phyloP scores from a whole-genome alignment of 2,797 vertebrate genomes.

The Neosilurus mollespiculum region DNA sequence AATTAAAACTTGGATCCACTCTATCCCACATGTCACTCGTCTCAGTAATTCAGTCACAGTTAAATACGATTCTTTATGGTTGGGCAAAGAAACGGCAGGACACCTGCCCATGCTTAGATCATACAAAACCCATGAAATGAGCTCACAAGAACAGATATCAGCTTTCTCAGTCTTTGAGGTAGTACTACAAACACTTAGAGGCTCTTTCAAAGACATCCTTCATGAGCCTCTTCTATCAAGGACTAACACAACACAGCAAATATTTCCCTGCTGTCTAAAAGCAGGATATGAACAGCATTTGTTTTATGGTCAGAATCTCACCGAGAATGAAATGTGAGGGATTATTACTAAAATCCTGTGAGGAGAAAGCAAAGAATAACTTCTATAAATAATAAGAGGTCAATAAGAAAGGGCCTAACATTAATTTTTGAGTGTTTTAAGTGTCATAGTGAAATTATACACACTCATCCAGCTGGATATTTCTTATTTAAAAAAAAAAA shows the following conservation, averaged over 20 bases:
- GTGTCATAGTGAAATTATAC: not conserved
- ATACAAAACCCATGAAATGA: slow-evolving; percentile 6
- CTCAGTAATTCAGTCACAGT: slow-evolving; percentile 12
- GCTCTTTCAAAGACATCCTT: slow-evolving; percentile 12
- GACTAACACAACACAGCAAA: slow-evolving; percentile 28
- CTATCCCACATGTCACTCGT: not conserved
- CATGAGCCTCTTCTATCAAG: slow-evolving; percentile 27
- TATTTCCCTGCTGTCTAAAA: slow-evolving; percentile 22
- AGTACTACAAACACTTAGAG: not conserved
- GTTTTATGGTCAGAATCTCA: slow-evolving; percentile 7
- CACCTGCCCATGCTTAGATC: slow-evolving; percentile 7
- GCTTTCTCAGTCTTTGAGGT: not conserved
- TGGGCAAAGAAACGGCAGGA: not conserved
- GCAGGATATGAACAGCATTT: slow-evolving; percentile 11
- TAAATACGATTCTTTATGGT: not conserved
- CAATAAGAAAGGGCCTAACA: not conserved
- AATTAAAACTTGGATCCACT: not conserved
- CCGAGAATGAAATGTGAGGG: not conserved
- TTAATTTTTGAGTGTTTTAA: not conserved
- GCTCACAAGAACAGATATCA: slow-evolving; percentile 12
- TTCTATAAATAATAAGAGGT: not conserved
- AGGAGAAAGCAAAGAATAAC: slow-evolving; percentile 5
- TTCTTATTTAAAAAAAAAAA: not conserved
- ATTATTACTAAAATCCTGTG: not conserved
- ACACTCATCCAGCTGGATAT: not conserved